phyloP scores from a whole-genome alignment of 30 jellyfish, hydroid and myxozoan species.

The Phacellophora camtschatica region DNA sequence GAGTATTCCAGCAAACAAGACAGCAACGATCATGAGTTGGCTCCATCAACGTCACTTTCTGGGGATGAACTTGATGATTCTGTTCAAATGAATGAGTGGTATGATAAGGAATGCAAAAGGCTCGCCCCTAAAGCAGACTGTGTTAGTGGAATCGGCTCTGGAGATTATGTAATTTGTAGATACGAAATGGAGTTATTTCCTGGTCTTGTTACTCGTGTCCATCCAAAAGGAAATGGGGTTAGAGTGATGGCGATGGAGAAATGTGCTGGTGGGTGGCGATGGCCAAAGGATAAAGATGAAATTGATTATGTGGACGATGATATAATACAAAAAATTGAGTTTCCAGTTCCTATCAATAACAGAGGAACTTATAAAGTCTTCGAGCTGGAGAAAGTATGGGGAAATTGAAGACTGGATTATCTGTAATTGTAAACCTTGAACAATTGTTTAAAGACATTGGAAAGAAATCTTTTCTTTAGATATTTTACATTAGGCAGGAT shows the following conservation, averaged over 20 bases:
- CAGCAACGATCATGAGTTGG: too few species aligned
- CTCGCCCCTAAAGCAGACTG: not conserved
- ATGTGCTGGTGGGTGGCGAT: constrained; percentile 56
- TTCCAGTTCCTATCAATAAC: constrained; percentile 39
- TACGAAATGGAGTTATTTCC: constrained; percentile 37
- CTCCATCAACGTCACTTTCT: too few species aligned
- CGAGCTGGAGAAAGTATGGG: constrained; percentile 44
- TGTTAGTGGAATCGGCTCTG: not conserved
- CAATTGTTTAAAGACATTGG: too few species aligned
- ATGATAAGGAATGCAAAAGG: not conserved
- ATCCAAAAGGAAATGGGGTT: constrained; percentile 4
- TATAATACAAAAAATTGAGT: constrained; percentile 1
- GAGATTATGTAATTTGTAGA: not conserved
- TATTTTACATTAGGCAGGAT: too few species aligned
- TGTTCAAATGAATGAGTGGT: too few species aligned
- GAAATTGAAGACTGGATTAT: too few species aligned
- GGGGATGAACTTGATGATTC: too few species aligned
- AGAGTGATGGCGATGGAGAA: constrained; percentile 23
- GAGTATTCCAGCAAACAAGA: too few species aligned
- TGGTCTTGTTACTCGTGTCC: constrained; percentile 14
- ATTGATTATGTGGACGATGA: constrained; percentile 16
- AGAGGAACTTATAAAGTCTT: constrained; percentile 32
- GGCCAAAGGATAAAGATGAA: constrained; percentile 40
- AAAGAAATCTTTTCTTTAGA: too few species aligned
- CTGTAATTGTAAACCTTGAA: too few species aligned